Percentiles rank a stretch among this genome's conserved stretches.
Conservation (phyloP, 1,140 invertebrate species). For the Battus philenor region DNA sequence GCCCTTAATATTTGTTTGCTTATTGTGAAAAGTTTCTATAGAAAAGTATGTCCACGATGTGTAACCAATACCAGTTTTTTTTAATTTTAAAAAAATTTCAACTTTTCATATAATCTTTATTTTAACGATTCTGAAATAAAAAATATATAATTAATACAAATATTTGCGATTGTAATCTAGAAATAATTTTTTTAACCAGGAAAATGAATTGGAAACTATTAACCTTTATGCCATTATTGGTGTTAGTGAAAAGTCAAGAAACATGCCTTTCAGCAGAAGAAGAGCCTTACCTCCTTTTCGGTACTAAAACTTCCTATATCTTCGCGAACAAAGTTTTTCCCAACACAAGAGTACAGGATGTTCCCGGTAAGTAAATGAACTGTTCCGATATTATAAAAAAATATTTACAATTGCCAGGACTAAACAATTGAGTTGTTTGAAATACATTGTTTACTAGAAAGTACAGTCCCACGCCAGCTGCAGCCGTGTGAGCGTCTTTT, state of each 20-base stretch:
- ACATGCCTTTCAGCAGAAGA: conserved; percentile 77
- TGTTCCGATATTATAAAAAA: neutral
- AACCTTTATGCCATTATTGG: conserved; percentile 24
- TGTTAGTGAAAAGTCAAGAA: conserved; percentile 52
- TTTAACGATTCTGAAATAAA: neutral
- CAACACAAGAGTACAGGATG: conserved; percentile 69
- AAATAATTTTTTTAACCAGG: conserved; percentile 12
- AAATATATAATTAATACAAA: neutral
- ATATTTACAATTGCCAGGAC: too few species aligned
- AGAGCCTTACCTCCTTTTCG: conserved; percentile 79
- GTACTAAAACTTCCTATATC: conserved; percentile 80
- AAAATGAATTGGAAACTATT: conserved; percentile 34
- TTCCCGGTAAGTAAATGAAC: conserved; percentile 70
- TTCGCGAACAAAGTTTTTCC: conserved; percentile 66
- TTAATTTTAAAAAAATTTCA: neutral
- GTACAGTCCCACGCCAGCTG: too few species aligned
- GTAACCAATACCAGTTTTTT: neutral
- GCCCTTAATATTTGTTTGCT: conserved; percentile 27
- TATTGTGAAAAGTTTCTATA: conserved; percentile 3
- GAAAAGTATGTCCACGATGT: neutral
- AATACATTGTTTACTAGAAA: too few species aligned
- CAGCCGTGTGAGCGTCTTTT: too few species aligned
- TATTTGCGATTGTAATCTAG: neutral
- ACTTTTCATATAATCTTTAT: neutral
- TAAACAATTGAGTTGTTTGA: too few species aligned